These are phyloP conservation scores for Gobius niger DNA, from an alignment of 2,113 vertebrate species.

Conservation along the genomic window DNA sequence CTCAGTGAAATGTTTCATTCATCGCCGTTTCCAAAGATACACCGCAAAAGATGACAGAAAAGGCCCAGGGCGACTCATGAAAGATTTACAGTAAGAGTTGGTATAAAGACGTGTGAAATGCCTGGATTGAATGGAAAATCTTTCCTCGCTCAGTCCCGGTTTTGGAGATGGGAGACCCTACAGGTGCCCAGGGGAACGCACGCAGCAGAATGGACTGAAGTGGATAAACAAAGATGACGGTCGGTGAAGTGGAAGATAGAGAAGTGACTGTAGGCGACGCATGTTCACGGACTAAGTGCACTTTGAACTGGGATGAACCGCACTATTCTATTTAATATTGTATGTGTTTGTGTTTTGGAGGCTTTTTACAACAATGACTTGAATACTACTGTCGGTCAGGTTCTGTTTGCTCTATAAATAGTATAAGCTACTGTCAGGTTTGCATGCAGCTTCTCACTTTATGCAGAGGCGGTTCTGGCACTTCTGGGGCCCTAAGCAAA, in stretches of 20 bases:
- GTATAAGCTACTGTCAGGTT: no score
- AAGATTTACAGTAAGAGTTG: conserved; percentile 45
- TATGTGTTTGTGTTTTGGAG: background rate
- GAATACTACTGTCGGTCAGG: no score
- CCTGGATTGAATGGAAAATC: conserved; percentile 36
- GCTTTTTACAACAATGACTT: background rate
- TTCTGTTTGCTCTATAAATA: no score
- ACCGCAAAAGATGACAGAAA: conserved; percentile 27
- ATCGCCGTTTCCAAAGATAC: conserved; percentile 9
- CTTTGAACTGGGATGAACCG: background rate
- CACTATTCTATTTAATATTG: background rate
- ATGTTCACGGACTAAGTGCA: conserved; percentile 29
- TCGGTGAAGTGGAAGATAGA: conserved; percentile 36
- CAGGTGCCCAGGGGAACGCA: conserved; percentile 19
- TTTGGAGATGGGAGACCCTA: conserved; percentile 11
- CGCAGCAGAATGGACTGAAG: conserved; percentile 8
- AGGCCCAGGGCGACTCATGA: conserved; percentile 42
- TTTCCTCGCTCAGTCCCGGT: background rate
- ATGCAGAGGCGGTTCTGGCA: no score
- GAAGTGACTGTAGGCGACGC: conserved; percentile 25
- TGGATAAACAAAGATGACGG: conserved; percentile 25
- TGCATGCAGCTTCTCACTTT: no score
- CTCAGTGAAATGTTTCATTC: conserved; percentile 39
- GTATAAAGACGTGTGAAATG: conserved; percentile 37
- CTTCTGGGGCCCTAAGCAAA: no score